Evolutionary conservation across 2,113 vertebrate species (phyloP).

Genomic region (Xyliphius kryptos): DNA sequence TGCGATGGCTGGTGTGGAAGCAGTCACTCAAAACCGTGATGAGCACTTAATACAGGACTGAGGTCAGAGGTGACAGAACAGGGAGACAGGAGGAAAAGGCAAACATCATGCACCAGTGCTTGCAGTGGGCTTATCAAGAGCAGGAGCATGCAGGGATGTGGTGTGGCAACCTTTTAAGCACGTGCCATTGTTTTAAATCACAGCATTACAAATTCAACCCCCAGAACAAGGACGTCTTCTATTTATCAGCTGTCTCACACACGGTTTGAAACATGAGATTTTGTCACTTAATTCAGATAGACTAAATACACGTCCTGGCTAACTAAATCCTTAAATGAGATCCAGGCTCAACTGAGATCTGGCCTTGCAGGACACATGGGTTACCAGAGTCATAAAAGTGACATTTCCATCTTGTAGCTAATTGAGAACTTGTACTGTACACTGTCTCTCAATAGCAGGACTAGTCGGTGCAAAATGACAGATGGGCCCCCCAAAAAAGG

Average conservation of each 20-base stretch:
- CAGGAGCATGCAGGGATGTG: slow-evolving; percentile 67
- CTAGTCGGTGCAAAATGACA: slow-evolving; percentile 36
- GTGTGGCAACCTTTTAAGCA: slow-evolving; percentile 70
- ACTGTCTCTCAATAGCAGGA: slow-evolving; percentile 25
- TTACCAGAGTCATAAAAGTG: slow-evolving; percentile 35
- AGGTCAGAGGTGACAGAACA: slow-evolving; percentile 76
- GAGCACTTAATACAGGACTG: slow-evolving; percentile 45
- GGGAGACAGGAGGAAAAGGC: slow-evolving; percentile 75
- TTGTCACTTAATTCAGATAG: slow-evolving; percentile 3
- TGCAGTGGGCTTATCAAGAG: slow-evolving; percentile 58
- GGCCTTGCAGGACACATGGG: slow-evolving; percentile 27
- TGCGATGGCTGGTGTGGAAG: slow-evolving; percentile 59
- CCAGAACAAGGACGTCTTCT: slow-evolving; percentile 36
- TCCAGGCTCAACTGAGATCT: slow-evolving; percentile 25
- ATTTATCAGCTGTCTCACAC: slow-evolving; percentile 7
- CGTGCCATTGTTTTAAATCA: slow-evolving; percentile 72
- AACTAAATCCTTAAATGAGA: neutral
- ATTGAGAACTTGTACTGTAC: slow-evolving; percentile 35
- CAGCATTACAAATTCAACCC: slow-evolving; percentile 72
- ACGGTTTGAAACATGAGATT: neutral
- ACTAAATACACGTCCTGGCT: neutral
- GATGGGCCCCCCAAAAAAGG: slow-evolving; percentile 32
- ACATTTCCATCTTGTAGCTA: slow-evolving; percentile 42
- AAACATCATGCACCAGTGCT: slow-evolving; percentile 76
- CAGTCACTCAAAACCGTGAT: slow-evolving; percentile 65